A percentile compares a stretch with the other conserved stretches of the same genome.
phyloP scores from a whole-genome alignment of 2,113 vertebrate species.

The Triplophysa tibetana region DNA sequence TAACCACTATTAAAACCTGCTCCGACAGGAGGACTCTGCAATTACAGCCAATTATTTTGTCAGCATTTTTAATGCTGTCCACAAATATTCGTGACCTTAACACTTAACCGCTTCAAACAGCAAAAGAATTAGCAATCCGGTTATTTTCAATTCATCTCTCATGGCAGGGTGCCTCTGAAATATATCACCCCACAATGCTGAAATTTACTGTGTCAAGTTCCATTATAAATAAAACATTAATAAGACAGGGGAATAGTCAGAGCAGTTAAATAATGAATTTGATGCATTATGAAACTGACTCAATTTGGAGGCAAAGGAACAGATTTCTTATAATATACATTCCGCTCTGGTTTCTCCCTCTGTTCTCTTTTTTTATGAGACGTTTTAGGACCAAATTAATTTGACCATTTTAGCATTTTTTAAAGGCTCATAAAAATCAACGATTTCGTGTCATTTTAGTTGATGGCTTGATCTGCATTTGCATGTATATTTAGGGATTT shows the following conservation, averaged over 20 bases:
- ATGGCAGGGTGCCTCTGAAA: constrained; percentile 4
- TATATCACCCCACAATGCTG: neutral
- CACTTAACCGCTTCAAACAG: neutral
- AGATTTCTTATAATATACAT: constrained; percentile 23
- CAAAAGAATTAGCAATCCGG: constrained; percentile 16
- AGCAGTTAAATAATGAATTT: constrained; percentile 21
- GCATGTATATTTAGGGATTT: neutral
- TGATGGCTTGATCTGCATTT: neutral
- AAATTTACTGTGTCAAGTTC: constrained; percentile 32
- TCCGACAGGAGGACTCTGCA: constrained; percentile 34
- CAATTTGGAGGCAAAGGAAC: neutral
- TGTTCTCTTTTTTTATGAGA: neutral
- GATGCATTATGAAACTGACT: neutral
- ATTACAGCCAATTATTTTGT: constrained; percentile 45
- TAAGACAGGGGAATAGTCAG: constrained; percentile 14
- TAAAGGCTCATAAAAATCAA: neutral
- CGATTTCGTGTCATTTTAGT: constrained; percentile 9
- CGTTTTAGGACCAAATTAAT: constrained; percentile 4
- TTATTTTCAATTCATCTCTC: constrained; percentile 13
- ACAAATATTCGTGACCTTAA: constrained; percentile 23
- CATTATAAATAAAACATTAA: constrained; percentile 25
- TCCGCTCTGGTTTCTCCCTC: neutral
- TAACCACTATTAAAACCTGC: constrained; percentile 46
- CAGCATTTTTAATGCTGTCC: constrained; percentile 40
- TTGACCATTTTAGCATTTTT: neutral